Percentiles rank a stretch among this genome's conserved stretches.
These are phyloP conservation scores for Macquaria australasica DNA, from an alignment of 2,113 vertebrate genomes.

Conservation along the genomic window DNA sequence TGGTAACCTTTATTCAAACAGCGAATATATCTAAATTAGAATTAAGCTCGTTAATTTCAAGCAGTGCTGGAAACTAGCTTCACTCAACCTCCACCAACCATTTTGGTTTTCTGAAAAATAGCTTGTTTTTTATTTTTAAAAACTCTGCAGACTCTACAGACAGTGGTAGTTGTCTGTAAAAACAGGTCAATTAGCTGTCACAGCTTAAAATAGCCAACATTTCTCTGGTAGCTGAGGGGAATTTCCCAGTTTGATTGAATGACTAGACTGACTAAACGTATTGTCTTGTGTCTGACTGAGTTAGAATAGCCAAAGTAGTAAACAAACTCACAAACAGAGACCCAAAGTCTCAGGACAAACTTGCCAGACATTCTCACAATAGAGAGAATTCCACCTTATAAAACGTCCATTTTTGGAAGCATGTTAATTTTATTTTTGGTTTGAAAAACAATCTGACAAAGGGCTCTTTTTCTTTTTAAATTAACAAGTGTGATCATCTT, in stretches of 20 bases:
- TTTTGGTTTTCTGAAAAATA: neutral
- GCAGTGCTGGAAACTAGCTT: neutral
- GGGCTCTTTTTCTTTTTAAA: neutral
- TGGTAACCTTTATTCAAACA: neutral
- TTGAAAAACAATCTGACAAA: neutral
- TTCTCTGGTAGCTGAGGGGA: neutral
- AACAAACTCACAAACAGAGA: neutral
- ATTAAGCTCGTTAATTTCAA: neutral
- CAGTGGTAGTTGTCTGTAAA: neutral
- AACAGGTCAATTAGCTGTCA: neutral
- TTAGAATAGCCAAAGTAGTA: neutral
- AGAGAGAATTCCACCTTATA: neutral
- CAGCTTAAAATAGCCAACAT: neutral
- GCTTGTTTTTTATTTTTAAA: neutral
- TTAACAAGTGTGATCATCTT: neutral
- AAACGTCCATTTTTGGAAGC: neutral
- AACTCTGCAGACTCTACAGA: neutral
- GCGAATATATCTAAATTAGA: neutral
- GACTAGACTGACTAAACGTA: neutral
- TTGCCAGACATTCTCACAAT: neutral
- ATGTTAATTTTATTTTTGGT: conserved; percentile 5
- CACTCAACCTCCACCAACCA: neutral
- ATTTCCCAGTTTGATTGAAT: conserved; percentile 4
- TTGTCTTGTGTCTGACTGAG: conserved; percentile 22
- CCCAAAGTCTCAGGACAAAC: neutral